A percentile compares a stretch with the other conserved stretches of the same genome.
These are phyloP conservation scores for Pteropus alecto DNA, from an alignment of 2,113 vertebrate species.

Conservation along the genomic window DNA sequence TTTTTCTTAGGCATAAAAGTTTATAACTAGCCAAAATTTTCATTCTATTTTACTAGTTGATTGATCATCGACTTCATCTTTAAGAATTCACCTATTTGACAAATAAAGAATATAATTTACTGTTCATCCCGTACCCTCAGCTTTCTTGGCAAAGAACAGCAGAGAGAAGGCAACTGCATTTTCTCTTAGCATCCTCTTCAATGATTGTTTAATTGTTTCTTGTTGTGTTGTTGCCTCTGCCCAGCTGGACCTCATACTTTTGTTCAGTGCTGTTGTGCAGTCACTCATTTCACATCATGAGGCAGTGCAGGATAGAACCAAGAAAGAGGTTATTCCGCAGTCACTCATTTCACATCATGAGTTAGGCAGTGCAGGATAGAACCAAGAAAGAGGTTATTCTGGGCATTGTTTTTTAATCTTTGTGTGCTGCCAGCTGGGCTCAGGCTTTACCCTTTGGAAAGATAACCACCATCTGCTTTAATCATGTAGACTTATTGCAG, in stretches of 20 bases:
- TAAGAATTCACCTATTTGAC: neutral
- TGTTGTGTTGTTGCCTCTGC: neutral
- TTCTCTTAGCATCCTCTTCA: neutral
- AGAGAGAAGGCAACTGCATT: neutral
- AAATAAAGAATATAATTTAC: neutral
- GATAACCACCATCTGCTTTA: slow-evolving; percentile 2
- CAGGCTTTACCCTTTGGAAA: neutral
- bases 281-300: neutral
- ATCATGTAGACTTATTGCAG: neutral
- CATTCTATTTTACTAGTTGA: neutral
- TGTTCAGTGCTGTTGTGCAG: neutral
- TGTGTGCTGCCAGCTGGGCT: neutral
- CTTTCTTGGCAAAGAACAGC: neutral
- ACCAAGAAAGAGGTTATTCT: neutral
- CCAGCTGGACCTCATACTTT: neutral
- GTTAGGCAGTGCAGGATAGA: neutral
- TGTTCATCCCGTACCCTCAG: neutral
- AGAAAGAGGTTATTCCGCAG: neutral
- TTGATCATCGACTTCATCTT: neutral
- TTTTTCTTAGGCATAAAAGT: neutral
- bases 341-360: neutral
- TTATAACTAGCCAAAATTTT: neutral
- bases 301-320: neutral
- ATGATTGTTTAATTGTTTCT: neutral
- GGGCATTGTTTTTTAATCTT: neutral